A percentile compares a stretch with the other conserved stretches of the same genome.
These are phyloP conservation scores for Oxytorus armatus DNA, from an alignment of 2,888 invertebrate genomes.

Conservation along the genomic window DNA sequence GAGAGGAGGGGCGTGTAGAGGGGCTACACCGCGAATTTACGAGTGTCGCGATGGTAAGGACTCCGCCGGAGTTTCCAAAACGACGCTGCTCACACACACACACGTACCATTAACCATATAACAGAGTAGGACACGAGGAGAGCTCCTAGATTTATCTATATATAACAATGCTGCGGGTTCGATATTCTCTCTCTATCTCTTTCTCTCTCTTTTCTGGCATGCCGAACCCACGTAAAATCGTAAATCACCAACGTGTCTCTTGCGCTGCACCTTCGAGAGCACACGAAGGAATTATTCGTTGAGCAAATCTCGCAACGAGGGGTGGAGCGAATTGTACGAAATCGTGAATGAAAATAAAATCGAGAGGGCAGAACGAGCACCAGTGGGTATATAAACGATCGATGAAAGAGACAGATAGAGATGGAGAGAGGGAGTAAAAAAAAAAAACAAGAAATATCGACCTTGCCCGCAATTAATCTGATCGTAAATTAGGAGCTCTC, in stretches of 20 bases:
- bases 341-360: slow-evolving; percentile 53
- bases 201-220: slow-evolving; percentile 13
- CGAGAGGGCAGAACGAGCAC: slow-evolving; percentile 22
- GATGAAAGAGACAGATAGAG: not conserved
- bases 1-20: not conserved
- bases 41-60: slow-evolving; percentile 39
- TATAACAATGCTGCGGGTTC: slow-evolving; percentile 19
- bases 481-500: slow-evolving; percentile 54
- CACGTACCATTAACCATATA: slow-evolving; percentile 22
- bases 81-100: slow-evolving; percentile 12
- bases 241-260: slow-evolving; percentile 56
- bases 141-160: slow-evolving; percentile 40
- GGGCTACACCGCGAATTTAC: slow-evolving; percentile 54
- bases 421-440: not conserved
- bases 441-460: slow-evolving; percentile 25
- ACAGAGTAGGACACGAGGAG: slow-evolving; percentile 27
- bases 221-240: slow-evolving; percentile 54
- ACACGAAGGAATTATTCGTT: slow-evolving; percentile 56
- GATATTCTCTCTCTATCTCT: slow-evolving; percentile 6
- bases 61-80: slow-evolving; percentile 49
- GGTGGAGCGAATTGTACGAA: slow-evolving; percentile 41
- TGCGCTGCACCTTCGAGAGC: slow-evolving; percentile 41
- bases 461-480: slow-evolving; percentile 48
- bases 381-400: slow-evolving; percentile 11
- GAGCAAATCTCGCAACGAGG: slow-evolving; percentile 36